Conservation (phyloP, 2,113 vertebrate species). For the human (Homo sapiens) region DNA sequence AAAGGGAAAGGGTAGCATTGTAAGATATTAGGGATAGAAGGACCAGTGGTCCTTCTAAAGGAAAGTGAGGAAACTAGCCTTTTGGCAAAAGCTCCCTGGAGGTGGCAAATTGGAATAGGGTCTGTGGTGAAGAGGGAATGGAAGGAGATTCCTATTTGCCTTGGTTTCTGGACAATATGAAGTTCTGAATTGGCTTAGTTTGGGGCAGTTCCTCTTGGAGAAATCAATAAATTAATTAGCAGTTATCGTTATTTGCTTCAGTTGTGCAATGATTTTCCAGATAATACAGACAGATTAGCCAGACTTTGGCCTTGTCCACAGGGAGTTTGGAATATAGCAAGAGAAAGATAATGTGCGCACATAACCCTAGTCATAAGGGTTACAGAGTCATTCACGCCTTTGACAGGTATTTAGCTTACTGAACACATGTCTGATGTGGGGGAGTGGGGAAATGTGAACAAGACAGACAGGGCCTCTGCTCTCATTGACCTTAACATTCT, state of each 20-base stretch:
- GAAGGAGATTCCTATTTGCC: constrained; percentile 28
- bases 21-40: constrained; percentile 1
- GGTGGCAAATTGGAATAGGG: background rate
- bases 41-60: background rate
- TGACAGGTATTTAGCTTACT: background rate
- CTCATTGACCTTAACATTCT: background rate
- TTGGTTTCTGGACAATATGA: constrained; percentile 6
- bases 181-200: constrained; percentile 57
- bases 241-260: constrained; percentile 51
- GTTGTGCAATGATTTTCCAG: constrained; percentile 55
- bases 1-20: background rate
- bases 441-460: background rate
- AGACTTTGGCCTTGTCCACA: constrained; percentile 50
- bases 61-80: constrained; percentile 42
- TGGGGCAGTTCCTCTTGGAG: constrained; percentile 35
- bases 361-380: background rate
- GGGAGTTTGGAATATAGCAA: constrained; percentile 51
- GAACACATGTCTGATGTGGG: background rate
- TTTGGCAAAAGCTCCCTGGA: constrained; percentile 21
- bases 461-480: background rate
- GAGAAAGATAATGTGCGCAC: constrained; percentile 11
- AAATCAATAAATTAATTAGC: constrained; percentile 50
- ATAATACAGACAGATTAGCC: constrained; percentile 13
- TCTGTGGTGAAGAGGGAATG: background rate
- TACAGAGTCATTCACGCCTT: background rate